phyloP scores from a whole-genome alignment of 2,113 vertebrate genomes.

The Syrrhaptes paradoxus region DNA sequence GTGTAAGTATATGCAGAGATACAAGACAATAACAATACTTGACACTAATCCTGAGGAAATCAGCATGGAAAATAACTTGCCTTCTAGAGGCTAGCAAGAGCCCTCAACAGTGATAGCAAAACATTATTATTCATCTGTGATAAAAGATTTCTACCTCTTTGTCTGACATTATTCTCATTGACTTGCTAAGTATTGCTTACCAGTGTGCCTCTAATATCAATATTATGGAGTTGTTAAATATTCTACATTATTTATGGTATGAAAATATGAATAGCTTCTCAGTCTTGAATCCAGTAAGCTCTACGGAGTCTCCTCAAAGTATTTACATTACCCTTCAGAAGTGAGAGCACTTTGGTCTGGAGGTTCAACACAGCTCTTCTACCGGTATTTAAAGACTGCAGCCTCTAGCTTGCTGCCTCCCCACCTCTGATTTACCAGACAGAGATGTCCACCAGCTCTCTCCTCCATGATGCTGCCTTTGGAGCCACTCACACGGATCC shows the following conservation, averaged over 20 bases:
- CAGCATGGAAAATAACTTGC: constrained; percentile 35
- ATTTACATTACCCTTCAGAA: constrained; percentile 14
- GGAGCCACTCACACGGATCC: neutral
- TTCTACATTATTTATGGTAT: constrained; percentile 57
- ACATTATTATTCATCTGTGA: neutral
- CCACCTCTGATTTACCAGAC: neutral
- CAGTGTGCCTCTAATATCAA: constrained; percentile 23
- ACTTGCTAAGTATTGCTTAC: constrained; percentile 51
- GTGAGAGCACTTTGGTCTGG: neutral
- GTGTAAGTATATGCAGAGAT: neutral
- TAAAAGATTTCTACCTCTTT: constrained; percentile 53
- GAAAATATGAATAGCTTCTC: constrained; percentile 31
- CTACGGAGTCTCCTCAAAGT: neutral
- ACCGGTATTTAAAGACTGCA: neutral
- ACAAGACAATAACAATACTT: constrained; percentile 37
- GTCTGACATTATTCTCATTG: constrained; percentile 56
- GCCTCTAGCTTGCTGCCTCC: neutral
- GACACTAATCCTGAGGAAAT: constrained; percentile 31
- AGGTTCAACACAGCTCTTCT: neutral
- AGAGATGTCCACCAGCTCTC: neutral
- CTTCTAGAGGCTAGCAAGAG: constrained; percentile 16
- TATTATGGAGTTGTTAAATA: constrained; percentile 64
- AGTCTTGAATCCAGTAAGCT: constrained; percentile 9
- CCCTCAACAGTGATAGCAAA: neutral
- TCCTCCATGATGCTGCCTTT: neutral